Evolutionary conservation across 2,113 vertebrate species (phyloP).

Genomic region (Euleptes europaea): DNA sequence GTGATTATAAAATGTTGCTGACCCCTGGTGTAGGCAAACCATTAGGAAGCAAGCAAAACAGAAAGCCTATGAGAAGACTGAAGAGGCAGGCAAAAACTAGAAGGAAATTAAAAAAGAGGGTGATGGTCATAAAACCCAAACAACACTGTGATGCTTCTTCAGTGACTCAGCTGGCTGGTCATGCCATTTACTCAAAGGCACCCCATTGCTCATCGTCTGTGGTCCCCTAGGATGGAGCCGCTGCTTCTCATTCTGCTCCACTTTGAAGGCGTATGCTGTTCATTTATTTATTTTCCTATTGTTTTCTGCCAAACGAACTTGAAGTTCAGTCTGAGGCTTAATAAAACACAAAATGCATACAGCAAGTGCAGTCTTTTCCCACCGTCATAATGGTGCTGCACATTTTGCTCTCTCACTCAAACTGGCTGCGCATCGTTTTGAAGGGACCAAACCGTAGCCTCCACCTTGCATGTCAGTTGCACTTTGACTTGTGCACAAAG

Average conservation of each 20-base stretch:
- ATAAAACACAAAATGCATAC: conserved; percentile 21
- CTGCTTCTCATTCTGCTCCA: background rate
- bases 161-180: conserved; percentile 62
- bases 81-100: background rate
- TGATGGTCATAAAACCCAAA: background rate
- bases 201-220: conserved; percentile 66
- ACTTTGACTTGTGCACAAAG: too few species aligned
- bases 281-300: conserved; percentile 36
- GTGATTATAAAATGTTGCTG: background rate
- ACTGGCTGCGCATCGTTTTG: background rate
- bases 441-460: background rate
- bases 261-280: conserved; percentile 29
- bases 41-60: background rate
- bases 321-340: conserved; percentile 6
- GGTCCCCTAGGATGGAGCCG: conserved; percentile 50
- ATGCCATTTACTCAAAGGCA: conserved; percentile 53
- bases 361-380: background rate
- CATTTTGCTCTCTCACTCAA: background rate
- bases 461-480: rapidly evolving
- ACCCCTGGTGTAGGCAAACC: background rate
- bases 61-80: background rate
- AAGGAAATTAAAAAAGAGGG: background rate
- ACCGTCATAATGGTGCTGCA: background rate
- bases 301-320: conserved; percentile 2
- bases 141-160: background rate